Base-by-base conservation (phyloP, 2,113 vertebrate species). In the Spea bombifrons region DNA sequence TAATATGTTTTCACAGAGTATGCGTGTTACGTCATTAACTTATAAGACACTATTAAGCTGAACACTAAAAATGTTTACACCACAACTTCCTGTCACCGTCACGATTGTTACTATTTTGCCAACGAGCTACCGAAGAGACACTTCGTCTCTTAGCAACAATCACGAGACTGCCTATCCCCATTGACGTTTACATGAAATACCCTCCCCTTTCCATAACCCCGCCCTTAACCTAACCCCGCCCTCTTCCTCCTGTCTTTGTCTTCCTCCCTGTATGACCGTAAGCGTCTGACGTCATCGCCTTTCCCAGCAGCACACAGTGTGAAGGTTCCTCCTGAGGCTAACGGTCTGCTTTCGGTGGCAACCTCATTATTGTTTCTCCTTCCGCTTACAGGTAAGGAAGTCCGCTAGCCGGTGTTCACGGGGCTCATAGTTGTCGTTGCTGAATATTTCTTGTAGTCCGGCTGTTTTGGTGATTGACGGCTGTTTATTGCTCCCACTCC, bases 171-270 rank as follows among this genome's bases (percentile, higher is more conserved):
- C 12, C 47, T 30, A 45, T 71, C 55, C 70, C 17, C 12, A 17
- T 16, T 78, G 66, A 78, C 67, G 76, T 71, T 46, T 13, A 48
- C 7, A 53, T 0, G 7, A 8, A 1, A 53, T 53, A 53, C 30
- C 4, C 65, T 17, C 46, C 74, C 61, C 30, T n/a, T 61, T 6
- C 30, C 43, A 48, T 67, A 43, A 50, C 57, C 10, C 76, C 76
- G 30, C 76, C 76, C 50, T 47, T n/a, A n/a, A n/a, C n/a, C n/a
- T 67, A 43, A 50, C 57, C 10, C 76, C 76, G 30, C 76, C 76
- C 50, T 47, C 57, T 8, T 12, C 10, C 10, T 10, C 69, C 55
- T 15, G 61, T 68, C 61, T 71, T 71, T 78, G 76, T 78, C 59
- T 71, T 78, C 66, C 13, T 10, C 43, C 75, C 59, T 13, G 48